phyloP scores from a whole-genome alignment of 2,888 invertebrate species.

The Caenorhabditis sp. region DNA sequence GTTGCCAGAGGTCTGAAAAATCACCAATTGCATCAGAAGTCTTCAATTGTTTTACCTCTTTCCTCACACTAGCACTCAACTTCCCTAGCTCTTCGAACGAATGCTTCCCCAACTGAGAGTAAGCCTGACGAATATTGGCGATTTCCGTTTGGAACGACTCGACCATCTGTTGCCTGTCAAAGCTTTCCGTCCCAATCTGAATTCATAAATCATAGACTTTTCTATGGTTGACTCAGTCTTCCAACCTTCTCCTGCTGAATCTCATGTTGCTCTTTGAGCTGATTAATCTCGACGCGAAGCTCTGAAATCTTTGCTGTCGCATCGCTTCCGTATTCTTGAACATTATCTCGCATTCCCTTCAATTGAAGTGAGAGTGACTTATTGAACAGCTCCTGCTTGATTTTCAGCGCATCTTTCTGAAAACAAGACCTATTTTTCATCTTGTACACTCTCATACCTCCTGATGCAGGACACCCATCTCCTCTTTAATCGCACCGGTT shows the following conservation, averaged over 20 bases:
- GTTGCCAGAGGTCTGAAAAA: too few species aligned
- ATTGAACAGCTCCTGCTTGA: slow-evolving; percentile 4
- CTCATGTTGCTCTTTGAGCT: not conserved
- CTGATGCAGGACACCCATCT: not conserved
- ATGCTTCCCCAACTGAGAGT: too few species aligned
- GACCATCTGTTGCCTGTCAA: too few species aligned
- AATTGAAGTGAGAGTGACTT: not conserved
- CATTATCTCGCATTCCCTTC: not conserved
- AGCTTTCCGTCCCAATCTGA: too few species aligned
- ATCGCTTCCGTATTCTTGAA: not conserved
- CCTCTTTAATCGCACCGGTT: not conserved
- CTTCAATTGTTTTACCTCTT: too few species aligned
- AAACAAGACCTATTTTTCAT: not conserved
- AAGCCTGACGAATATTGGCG: too few species aligned
- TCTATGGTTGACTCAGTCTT: not conserved
- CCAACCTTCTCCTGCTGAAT: not conserved
- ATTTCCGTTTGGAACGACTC: too few species aligned
- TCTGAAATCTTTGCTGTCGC: not conserved
- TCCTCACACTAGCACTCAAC: too few species aligned
- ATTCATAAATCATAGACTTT: not conserved
- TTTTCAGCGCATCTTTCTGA: not conserved
- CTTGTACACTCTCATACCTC: not conserved
- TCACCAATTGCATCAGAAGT: too few species aligned
- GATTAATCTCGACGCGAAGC: not conserved
- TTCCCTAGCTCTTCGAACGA: too few species aligned